These are phyloP conservation scores for cattle (Bos taurus) DNA, from an alignment of 2,113 vertebrate genomes.

Conservation along the genomic window DNA sequence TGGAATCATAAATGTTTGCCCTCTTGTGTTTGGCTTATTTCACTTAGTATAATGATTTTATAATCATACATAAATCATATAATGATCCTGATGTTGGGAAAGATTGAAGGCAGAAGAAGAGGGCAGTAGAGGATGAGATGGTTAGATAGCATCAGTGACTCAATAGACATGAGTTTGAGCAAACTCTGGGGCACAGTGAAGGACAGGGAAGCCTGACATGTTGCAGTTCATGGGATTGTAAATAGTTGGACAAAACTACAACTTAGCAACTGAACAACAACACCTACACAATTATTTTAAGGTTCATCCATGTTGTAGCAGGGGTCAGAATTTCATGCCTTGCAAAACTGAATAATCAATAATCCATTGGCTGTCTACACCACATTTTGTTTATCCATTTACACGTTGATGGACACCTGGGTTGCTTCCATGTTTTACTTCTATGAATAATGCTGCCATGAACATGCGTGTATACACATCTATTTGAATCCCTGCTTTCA, in stretches of 20 bases:
- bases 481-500: background rate
- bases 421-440: background rate
- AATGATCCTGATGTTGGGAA: background rate
- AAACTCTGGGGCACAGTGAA: background rate
- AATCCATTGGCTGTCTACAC: background rate
- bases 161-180: background rate
- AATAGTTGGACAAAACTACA: background rate
- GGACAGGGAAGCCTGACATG: background rate
- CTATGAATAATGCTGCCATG: background rate
- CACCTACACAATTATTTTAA: background rate
- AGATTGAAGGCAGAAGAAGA: background rate
- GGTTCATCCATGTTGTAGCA: background rate
- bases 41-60: background rate
- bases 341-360: background rate
- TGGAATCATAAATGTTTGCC: background rate
- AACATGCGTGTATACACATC: background rate
- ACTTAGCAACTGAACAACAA: background rate
- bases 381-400: background rate
- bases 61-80: background rate
- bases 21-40: background rate
- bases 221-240: background rate
- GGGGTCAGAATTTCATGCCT: background rate
- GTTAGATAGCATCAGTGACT: background rate
- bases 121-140: background rate
- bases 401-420: background rate